These are phyloP conservation scores for Lycocerus yunnanus DNA, from an alignment of 2,888 invertebrate genomes.

Conservation along the genomic window DNA sequence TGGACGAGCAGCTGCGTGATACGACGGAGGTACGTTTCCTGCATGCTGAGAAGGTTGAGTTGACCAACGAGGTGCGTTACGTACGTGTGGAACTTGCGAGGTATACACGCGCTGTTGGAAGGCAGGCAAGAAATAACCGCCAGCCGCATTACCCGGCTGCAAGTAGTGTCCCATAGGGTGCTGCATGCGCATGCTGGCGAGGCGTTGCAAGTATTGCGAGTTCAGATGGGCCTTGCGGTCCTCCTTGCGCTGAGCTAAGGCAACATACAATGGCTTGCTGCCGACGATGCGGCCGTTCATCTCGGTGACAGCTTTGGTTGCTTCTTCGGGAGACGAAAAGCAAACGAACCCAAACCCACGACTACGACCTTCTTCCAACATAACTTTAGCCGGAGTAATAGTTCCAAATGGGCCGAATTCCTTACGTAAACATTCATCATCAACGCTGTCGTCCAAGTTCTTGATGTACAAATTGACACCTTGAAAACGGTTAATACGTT, in stretches of 20 bases:
- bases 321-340: conserved; percentile 96
- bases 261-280: conserved; percentile 98
- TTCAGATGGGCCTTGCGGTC: conserved; percentile 98
- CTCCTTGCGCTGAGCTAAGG: conserved; percentile 98
- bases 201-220: conserved; percentile 97
- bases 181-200: conserved; percentile 93
- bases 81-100: conserved; percentile 86
- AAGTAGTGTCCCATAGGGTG: conserved; percentile 91
- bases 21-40: conserved; percentile 65
- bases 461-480: conserved; percentile 99
- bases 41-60: conserved; percentile 74
- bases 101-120: conserved; percentile 89
- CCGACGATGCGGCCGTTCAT: conserved; percentile 98
- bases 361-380: conserved; percentile 92
- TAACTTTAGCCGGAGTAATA: conserved; percentile 98
- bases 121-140: conserved; percentile 91
- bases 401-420: conserved; percentile 96
- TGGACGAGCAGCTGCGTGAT: conserved; percentile 49
- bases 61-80: conserved; percentile 88
- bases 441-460: conserved; percentile 97
- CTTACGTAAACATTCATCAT: conserved; percentile 93
- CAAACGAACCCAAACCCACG: conserved; percentile 99
- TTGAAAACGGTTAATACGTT: conserved; percentile 84
- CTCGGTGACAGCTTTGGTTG: conserved; percentile 98
- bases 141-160: conserved; percentile 70